A percentile compares a stretch with the other conserved stretches of the same genome.
phyloP scores from a whole-genome alignment of 2,888 invertebrate species.

The Dysmachus trigonus region DNA sequence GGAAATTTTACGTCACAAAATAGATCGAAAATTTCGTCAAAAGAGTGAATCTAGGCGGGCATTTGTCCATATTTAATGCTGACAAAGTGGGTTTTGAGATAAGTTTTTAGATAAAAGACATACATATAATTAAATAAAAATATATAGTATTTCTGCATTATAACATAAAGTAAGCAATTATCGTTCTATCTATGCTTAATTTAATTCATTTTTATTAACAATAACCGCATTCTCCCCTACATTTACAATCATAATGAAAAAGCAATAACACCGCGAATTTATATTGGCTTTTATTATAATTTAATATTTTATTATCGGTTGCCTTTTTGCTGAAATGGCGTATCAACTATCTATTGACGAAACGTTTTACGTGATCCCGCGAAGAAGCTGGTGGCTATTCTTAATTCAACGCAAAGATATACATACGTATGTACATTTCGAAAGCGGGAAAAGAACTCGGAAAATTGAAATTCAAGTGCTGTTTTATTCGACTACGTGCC shows the following conservation, averaged over 20 bases:
- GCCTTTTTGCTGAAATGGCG: neutral
- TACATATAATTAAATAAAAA: no score
- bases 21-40: no score
- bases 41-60: no score
- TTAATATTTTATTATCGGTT: neutral
- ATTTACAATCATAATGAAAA: neutral
- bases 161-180: neutral
- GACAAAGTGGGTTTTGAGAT: no score
- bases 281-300: neutral
- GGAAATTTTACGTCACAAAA: no score
- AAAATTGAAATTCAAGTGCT: slow-evolving; percentile 26
- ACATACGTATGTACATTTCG: neutral
- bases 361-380: neutral
- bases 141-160: neutral
- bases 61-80: no score
- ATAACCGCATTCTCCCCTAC: neutral
- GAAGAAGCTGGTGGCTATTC: neutral
- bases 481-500: slow-evolving; percentile 30
- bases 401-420: neutral
- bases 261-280: neutral
- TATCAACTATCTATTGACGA: slow-evolving; percentile 3
- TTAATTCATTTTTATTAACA: neutral
- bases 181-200: neutral
- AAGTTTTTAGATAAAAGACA: no score
- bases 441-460: neutral